Evolutionary conservation across 2,888 invertebrate species (phyloP), one percentile per base, ranked within the genome.

Genomic region (Parnassius glacialis): DNA sequence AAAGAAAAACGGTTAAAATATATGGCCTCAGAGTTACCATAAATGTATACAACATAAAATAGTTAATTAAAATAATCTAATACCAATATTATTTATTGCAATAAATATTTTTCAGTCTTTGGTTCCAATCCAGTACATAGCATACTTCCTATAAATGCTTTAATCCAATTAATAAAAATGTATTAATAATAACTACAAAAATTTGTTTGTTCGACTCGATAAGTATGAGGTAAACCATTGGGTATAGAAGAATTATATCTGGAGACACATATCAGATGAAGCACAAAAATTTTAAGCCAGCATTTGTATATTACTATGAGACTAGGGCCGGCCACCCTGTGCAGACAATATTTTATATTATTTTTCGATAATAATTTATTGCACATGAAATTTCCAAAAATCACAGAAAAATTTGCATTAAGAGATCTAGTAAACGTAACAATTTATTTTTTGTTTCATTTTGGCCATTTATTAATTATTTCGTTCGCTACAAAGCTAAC

Each of bases 101-200:
- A 82, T 82, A 84, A 85, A 84, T 86, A 85, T 82, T 83, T 76
- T 69, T 85, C 88, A 88, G 87, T 88, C 88, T 88, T 89, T 88
- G 87, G 86, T 86, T 85, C 78, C 80, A 78, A 81, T 82, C 82
- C 82, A 86, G 83, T 85, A 79, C 83, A 76, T 80, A 80, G 83
- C 80, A 77, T 78, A 71, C 70, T 66, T 73, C 64, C 34, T 62
- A 75, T 81, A 79, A 81, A 81, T 79, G 80, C 79, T 77, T 79
- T 73, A 62, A 65, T 73, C 72, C 78, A 70, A 76, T 73, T 72
- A 70, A 72, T 69, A 48, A 42, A 50, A 44, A 59, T 75, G 73
- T 72, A 68, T 52, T 74, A 71, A 74, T 74, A 70, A 64, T 74
- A 70, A 64, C 69, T 71, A 69, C 66, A 65, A 70, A 16, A 70